Base-by-base conservation (phyloP, 1,140 invertebrate genomes). In the Colletes gigas region DNA sequence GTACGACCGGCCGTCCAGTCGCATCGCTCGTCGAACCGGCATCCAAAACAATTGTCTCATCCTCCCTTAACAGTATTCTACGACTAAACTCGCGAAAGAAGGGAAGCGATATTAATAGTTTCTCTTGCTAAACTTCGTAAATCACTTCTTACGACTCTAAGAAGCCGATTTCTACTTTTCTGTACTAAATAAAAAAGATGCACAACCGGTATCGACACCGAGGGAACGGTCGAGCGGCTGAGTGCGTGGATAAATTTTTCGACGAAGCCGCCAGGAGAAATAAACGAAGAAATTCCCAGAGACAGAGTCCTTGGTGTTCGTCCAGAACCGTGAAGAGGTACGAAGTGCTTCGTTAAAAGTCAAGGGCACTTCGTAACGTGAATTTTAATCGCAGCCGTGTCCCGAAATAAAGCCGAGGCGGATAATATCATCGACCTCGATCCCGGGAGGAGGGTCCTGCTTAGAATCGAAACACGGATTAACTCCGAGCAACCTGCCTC, bases 371-470 rank as follows among this genome's bases (percentile, higher is more conserved):
- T 68, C 41, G 76, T 84, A 82, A 81, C 67, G 77, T 87, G 85
- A 86, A 90, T 89, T 88, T 89, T 87, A 87, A 89, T 89, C 73
- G 78, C n/a, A 65, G 67, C 74, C 84, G 71, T 80, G 78, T 39
- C 78, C 80, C 66, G 78, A 89, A 87, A 84, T 83, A 89, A 82
- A 88, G 74, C 69, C 84, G 59, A 80, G 62, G 62, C 60, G 83
- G 69, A 83, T 82, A 82, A 88, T 82, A 78, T 81, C 70, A 41
- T 88, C 84, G 84, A 86, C 62, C 74, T 75, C 75, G 81, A 86
- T 86, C 83, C 83, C 30, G 30, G 59, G 60, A 65, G 50, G 60
- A 70, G 66, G 57, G 74, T 60, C 41, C 83, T 85, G 79, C 75
- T 85, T 75, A 82, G 70, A 59, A 86, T 79, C 80, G 73, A 85